Base-by-base conservation (phyloP, 2,888 invertebrate genomes). In the Drosophila rellima region DNA sequence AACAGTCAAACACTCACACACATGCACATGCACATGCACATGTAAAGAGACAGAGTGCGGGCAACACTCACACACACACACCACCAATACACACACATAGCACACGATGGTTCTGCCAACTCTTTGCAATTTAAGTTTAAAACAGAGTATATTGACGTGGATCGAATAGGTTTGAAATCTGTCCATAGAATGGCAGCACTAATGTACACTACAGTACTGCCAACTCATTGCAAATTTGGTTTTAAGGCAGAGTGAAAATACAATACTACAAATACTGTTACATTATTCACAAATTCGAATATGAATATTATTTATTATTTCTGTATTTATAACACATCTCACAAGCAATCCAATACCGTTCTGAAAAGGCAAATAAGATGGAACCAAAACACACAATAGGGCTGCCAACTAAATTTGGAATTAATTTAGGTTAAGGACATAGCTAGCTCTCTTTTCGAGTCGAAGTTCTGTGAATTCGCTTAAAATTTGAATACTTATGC, bases 61-160 rank as follows among this genome's bases (percentile, higher is more conserved):
- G 15, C 26, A 45, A 7, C 33, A 33, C 29, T 17, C 17, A 17
- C 13, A n/a, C 4, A 10, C 8, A 31, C 15, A 42, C 15, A 42
- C 33, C n/a, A n/a, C n/a, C n/a, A n/a, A n/a, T n/a, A 39, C 10
- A 40, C 13, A 29, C 8, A 23, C 13, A 5, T 18, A 3, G 31
- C 44, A 8, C 7, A 29, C 11, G n/a, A 8, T 17, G 40, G 42
- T n/a, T 33, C 33, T 50, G 48, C 33, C 48, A 33, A 18, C 48
- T 48, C 17, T 0, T 18, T 48, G n/a, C 13, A 13, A 18, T 40
- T 40, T 40, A 4, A 4, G 2, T 1, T 18, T 18, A 11, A 18
- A 2, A 11, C n/a, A 35, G 7, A 26, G 26, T 26, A 26, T 7
- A 26, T 26, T 26, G 26, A 7, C 26, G 6, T 26, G 6, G 7